A percentile compares a stretch with the other conserved stretches of the same genome.
Evolutionary conservation across 2,888 invertebrate genomes (phyloP).

Genomic region (Perdita meconis): DNA sequence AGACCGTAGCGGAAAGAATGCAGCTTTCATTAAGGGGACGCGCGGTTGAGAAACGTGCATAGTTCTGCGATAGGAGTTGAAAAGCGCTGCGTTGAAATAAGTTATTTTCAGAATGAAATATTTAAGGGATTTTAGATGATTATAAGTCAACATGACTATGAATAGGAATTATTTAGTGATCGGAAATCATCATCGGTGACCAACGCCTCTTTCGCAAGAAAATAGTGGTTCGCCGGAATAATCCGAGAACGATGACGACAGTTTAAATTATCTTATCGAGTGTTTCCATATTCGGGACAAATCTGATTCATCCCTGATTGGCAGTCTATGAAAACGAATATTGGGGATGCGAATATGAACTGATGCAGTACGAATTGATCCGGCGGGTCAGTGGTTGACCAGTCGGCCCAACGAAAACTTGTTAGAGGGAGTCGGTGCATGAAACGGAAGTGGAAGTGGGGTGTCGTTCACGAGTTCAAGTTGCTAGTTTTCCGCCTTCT

Average conservation of each 20-base stretch:
- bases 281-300: conserved; percentile 15
- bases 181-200: conserved; percentile 6
- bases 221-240: background rate
- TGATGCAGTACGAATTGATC: conserved; percentile 13
- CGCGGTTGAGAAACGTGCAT: conserved; percentile 24
- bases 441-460: conserved; percentile 66
- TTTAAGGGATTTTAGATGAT: background rate
- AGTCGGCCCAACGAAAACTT: conserved; percentile 26
- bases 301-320: conserved; percentile 2
- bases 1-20: conserved; percentile 4
- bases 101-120: too few relatives aligned
- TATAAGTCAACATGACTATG: background rate
- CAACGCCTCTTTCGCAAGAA: background rate
- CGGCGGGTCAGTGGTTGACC: conserved; percentile 36
- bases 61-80: conserved; percentile 4
- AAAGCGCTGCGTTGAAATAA: too few relatives aligned
- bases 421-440: conserved; percentile 63
- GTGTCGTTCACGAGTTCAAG: conserved; percentile 32
- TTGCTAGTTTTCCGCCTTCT: conserved; percentile 7
- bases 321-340: conserved; percentile 30
- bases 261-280: background rate
- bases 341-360: conserved; percentile 29
- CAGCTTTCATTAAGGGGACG: conserved; percentile 31
- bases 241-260: background rate
- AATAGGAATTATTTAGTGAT: background rate